Evolutionary conservation across 2,797 vertebrate species (phyloP).

Genomic region (Bradypodion ventrale): DNA sequence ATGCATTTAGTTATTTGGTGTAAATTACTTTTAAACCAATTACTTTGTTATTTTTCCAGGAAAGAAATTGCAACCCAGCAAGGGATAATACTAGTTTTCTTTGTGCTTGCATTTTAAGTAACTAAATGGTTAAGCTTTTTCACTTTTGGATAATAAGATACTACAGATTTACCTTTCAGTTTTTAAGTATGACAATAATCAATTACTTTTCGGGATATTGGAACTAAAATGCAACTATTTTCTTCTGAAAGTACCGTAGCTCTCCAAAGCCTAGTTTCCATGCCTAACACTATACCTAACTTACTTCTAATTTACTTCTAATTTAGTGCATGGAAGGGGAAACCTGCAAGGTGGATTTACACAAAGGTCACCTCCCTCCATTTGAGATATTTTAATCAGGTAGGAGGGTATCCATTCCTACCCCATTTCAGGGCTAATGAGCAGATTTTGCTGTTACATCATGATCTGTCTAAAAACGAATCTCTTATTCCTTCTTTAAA

Average conservation of each 20-base stretch:
- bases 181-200: too few species aligned
- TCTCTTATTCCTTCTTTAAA: not conserved
- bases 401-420: too few species aligned
- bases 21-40: too few species aligned
- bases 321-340: not conserved
- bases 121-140: too few species aligned
- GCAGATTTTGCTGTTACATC: not conserved
- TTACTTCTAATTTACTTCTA: not conserved
- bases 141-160: too few species aligned
- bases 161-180: too few species aligned
- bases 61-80: not conserved
- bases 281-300: not conserved
- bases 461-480: not conserved
- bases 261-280: not conserved
- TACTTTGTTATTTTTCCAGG: not conserved
- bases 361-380: not conserved
- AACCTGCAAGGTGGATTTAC: not conserved
- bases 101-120: too few species aligned
- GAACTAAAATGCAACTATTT: too few species aligned
- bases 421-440: too few species aligned
- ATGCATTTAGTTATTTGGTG: too few species aligned
- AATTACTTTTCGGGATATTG: too few species aligned
- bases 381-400: not conserved
- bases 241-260: not conserved
- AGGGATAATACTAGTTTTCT: too few species aligned